Evolutionary conservation across 1,140 invertebrate genomes (phyloP).

Genomic region (Saccostrea echinata): DNA sequence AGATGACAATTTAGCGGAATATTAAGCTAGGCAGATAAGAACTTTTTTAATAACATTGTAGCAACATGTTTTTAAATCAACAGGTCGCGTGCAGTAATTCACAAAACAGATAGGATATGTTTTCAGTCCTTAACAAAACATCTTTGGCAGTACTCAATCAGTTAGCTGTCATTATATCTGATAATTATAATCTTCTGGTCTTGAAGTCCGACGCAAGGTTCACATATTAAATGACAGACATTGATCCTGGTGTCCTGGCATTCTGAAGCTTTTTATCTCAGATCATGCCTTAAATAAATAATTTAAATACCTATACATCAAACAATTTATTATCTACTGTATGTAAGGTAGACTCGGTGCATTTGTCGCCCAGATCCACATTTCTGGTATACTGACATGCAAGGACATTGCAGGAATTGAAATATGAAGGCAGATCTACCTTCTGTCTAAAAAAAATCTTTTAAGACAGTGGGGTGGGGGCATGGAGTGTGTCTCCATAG

Average conservation of each 20-base stretch:
- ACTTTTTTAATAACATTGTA: not conserved
- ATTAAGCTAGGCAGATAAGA: not conserved
- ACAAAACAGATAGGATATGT: not conserved
- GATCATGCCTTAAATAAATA: no score
- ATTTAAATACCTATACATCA: not conserved
- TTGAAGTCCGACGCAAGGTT: not conserved
- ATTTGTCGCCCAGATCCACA: not conserved
- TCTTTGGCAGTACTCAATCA: not conserved
- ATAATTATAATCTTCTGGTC: not conserved
- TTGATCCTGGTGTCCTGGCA: not conserved
- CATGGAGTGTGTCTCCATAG: no score
- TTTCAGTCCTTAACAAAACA: not conserved
- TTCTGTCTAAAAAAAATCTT: no score
- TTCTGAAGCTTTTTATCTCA: not conserved
- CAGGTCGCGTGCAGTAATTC: constrained; percentile 8
- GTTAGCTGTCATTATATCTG: not conserved
- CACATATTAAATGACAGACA: not conserved
- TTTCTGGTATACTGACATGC: not conserved
- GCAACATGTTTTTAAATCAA: not conserved
- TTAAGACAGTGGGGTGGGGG: no score
- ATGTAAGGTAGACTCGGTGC: not conserved
- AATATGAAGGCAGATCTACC: no score
- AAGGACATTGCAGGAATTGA: no score
- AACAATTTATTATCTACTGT: not conserved
- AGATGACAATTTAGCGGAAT: no score